phyloP scores from a whole-genome alignment of 2,888 invertebrate species.

The Acronicta alni region DNA sequence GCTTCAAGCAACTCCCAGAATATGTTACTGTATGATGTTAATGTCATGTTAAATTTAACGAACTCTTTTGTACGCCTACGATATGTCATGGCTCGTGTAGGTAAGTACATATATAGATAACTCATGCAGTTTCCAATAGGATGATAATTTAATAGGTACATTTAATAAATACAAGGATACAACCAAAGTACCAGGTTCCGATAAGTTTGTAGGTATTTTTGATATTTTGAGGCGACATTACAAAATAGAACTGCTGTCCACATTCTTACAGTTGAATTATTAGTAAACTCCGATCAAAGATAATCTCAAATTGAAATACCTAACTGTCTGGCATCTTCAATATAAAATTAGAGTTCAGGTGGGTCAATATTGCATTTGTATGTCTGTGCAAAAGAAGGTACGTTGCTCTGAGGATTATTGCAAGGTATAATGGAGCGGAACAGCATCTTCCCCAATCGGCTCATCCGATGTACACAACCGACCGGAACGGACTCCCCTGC shows the following conservation, averaged over 20 bases:
- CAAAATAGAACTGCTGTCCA: too few species aligned
- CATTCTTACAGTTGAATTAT: too few species aligned
- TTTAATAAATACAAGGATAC: too few species aligned
- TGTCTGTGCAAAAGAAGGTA: constrained; percentile 40
- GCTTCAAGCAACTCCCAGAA: constrained; percentile 68
- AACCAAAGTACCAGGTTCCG: too few species aligned
- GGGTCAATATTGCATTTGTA: too few species aligned
- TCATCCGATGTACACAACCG: constrained; percentile 84
- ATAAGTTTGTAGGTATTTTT: too few species aligned
- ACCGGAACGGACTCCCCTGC: constrained; percentile 83
- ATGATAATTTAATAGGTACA: too few species aligned
- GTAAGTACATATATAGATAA: too few species aligned
- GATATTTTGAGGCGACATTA: too few species aligned
- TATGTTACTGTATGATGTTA: constrained; percentile 79
- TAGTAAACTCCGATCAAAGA: too few species aligned
- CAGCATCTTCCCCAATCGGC: constrained; percentile 79
- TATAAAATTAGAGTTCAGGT: neutral
- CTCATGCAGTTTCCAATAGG: too few species aligned
- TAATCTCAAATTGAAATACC: too few species aligned
- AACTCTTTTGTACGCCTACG: constrained; percentile 49
- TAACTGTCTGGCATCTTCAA: neutral
- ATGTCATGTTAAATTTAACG: constrained; percentile 77
- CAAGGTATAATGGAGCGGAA: constrained; percentile 84
- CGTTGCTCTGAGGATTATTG: constrained; percentile 73
- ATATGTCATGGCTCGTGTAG: neutral